Evolutionary conservation across 2,797 vertebrate species (phyloP).

Genomic region (Distichodus sexfasciatus): DNA sequence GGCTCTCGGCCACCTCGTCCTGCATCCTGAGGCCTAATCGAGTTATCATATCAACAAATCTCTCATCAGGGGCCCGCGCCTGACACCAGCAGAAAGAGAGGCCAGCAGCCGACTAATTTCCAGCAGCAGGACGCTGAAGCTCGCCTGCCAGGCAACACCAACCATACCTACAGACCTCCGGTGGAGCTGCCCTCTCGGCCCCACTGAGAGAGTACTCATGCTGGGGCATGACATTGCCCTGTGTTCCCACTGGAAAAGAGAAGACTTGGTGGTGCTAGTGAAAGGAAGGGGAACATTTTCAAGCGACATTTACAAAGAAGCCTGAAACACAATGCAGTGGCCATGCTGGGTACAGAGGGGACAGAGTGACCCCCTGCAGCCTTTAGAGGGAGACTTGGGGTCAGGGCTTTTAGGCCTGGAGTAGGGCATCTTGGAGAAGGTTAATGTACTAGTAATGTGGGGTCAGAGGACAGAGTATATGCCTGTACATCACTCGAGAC

Average conservation of each 20-base stretch:
- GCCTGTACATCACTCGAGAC: slow-evolving; percentile 67
- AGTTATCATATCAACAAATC: slow-evolving; percentile 84
- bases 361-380: slow-evolving; percentile 66
- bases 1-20: slow-evolving; percentile 65
- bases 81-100: slow-evolving; percentile 72
- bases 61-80: slow-evolving; percentile 68
- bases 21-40: slow-evolving; percentile 74
- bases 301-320: slow-evolving; percentile 59
- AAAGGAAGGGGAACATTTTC: slow-evolving; percentile 56
- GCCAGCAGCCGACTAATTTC: slow-evolving; percentile 71
- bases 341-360: slow-evolving; percentile 53
- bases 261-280: slow-evolving; percentile 45
- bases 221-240: slow-evolving; percentile 50
- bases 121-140: slow-evolving; percentile 65
- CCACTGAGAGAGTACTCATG: slow-evolving; percentile 51
- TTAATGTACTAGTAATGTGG: slow-evolving; percentile 76
- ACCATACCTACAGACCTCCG: slow-evolving; percentile 65
- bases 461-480: slow-evolving; percentile 66
- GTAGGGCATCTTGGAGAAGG: slow-evolving; percentile 60
- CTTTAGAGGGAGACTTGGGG: slow-evolving; percentile 60
- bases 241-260: slow-evolving; percentile 24
- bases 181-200: slow-evolving; percentile 38
- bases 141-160: slow-evolving; percentile 50
- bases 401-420: slow-evolving; percentile 70
- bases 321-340: slow-evolving; percentile 60